phyloP scores from a whole-genome alignment of 2,113 vertebrate genomes.

The Tragelaphus strepsiceros region DNA sequence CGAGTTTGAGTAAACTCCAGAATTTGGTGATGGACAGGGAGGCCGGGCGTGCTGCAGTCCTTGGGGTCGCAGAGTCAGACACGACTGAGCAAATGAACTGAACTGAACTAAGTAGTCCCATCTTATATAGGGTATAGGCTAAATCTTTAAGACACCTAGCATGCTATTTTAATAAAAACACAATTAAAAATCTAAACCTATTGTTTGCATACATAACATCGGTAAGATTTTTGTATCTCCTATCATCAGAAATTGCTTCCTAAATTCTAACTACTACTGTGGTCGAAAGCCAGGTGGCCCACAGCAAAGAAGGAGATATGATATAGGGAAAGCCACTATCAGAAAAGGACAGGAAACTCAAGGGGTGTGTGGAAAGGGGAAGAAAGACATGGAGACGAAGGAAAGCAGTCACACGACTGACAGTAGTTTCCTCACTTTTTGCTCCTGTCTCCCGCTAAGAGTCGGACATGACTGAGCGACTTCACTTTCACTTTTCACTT shows the following conservation, averaged over 20 bases:
- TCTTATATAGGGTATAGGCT: background rate
- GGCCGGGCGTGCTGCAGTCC: background rate
- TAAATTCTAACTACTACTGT: background rate
- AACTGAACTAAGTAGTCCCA: background rate
- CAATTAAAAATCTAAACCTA: background rate
- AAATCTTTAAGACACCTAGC: background rate
- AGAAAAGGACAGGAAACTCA: background rate
- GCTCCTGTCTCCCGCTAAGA: background rate
- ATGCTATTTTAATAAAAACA: background rate
- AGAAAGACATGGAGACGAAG: background rate
- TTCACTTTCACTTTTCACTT: too few species aligned
- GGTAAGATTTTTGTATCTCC: background rate
- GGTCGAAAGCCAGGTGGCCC: background rate
- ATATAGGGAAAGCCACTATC: background rate
- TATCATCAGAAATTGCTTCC: background rate
- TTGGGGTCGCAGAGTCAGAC: background rate
- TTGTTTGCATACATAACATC: background rate
- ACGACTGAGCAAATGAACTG: background rate
- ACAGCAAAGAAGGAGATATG: background rate
- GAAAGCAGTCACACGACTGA: too few species aligned
- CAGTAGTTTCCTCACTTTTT: background rate
- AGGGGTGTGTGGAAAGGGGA: background rate
- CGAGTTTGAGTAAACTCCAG: background rate
- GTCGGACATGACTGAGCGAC: too few species aligned
- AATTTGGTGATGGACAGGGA: background rate